Base-by-base conservation (phyloP, 2,797 vertebrate genomes). In the Poecilia picta region DNA sequence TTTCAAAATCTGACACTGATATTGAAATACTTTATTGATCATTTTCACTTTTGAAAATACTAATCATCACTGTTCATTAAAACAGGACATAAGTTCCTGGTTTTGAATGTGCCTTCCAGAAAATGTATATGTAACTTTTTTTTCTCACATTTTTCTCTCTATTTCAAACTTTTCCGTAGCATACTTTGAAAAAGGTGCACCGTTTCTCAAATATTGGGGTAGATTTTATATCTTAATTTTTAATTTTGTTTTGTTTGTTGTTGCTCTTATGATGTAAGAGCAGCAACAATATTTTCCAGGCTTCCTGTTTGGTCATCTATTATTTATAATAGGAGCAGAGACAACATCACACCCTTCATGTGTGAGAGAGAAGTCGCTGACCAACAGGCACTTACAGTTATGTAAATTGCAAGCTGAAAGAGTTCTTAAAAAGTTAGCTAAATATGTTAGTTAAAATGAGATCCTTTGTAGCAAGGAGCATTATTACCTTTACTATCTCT, bases 61-160 rank as follows among this genome's bases (percentile, higher is more conserved):
- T 18, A 18, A 70, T 49, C 33, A 53, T 55, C 72, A 43, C 6
- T 41, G 25, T 57, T 59, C 28, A 43, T 73, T 74, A n/a, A 57
- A 66, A 55, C 11, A 55, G 47, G 2, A 70, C 75, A 76, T 62
- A 59, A 81, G 46, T 23, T 83, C n/a, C 11, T 80, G 74, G 18
- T 49, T 51, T 25, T 23, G 20, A 25, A 45, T 45, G 68, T 8
- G 41, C 25, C 25, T 71, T n/a, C 25, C 39, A 45, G 39, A 41
- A 43, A 43, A 43, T 47, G 20, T 11, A 25, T 12, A 43, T n/a
- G 1, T n/a, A n/a, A 36, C 13, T 2, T 43, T 43, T 15, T 13
- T 43, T 43, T 70, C 25, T 5, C 1, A 4, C 2, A 0, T 36
- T 36, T 20, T 28, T 59, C 4, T 59, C n/a, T 28, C 4, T 55